Percentiles rank a stretch among this genome's conserved stretches.
These are phyloP conservation scores for Cryptoprocta ferox DNA, from an alignment of 2,797 vertebrate genomes.

Conservation along the genomic window DNA sequence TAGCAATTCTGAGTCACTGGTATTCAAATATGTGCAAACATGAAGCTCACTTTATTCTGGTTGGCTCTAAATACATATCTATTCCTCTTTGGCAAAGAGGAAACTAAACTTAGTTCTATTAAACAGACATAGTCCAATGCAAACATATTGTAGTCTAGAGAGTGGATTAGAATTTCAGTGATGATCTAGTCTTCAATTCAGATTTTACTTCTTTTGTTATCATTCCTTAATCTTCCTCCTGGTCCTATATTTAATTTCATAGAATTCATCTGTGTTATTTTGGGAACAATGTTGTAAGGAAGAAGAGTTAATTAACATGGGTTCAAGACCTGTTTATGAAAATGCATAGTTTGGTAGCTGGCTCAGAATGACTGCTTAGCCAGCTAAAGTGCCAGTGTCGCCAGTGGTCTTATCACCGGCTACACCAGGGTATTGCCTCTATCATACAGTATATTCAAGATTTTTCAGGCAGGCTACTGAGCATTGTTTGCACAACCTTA, in stretches of 20 bases:
- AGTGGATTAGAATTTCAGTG: background rate
- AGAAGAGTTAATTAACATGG: background rate
- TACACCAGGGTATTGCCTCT: background rate
- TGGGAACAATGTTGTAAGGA: background rate
- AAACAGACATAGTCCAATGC: background rate
- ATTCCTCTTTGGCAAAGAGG: background rate
- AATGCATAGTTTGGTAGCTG: background rate
- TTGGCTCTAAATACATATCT: background rate
- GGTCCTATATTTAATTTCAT: background rate
- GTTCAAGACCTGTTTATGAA: background rate
- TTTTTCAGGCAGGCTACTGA: background rate
- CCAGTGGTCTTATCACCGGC: background rate
- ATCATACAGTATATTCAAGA: background rate
- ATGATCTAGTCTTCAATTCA: background rate
- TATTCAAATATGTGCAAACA: background rate
- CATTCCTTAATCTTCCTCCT: background rate
- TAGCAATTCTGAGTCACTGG: background rate
- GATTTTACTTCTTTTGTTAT: background rate
- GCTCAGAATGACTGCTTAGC: background rate
- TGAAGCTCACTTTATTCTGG: background rate
- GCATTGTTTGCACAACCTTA: background rate
- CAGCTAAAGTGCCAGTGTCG: background rate
- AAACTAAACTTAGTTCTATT: background rate
- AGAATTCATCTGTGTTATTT: background rate
- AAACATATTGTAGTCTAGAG: background rate